These are phyloP conservation scores for Calyptomena viridis DNA, from an alignment of 2,113 vertebrate genomes.

Conservation along the genomic window DNA sequence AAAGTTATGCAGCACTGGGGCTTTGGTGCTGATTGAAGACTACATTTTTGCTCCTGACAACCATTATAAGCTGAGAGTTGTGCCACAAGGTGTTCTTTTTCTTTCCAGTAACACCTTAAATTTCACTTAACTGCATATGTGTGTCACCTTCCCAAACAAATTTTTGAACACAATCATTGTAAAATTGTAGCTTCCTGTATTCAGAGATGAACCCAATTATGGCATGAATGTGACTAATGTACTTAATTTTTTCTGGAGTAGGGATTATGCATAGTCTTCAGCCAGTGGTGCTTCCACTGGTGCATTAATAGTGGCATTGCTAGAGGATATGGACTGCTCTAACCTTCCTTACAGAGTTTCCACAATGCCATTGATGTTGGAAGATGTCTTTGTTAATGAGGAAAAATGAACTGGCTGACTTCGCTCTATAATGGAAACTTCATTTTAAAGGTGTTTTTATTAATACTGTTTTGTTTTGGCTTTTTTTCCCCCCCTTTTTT, in stretches of 20 bases:
- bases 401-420: not conserved
- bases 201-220: not conserved
- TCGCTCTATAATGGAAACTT: not conserved
- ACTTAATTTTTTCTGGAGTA: not conserved
- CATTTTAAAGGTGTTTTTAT: not conserved
- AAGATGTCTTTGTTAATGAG: not conserved
- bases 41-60: not conserved
- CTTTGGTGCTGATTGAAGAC: not conserved
- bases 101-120: not conserved
- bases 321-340: not conserved
- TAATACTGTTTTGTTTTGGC: not conserved
- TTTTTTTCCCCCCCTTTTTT: not conserved
- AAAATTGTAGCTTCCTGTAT: not conserved
- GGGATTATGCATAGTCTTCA: not conserved
- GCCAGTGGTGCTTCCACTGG: not conserved
- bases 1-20: not conserved
- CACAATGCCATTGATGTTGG: not conserved
- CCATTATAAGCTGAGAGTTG: not conserved
- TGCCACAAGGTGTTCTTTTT: not conserved
- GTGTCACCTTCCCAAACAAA: not conserved
- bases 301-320: not conserved
- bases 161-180: not conserved
- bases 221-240: not conserved
- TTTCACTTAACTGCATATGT: not conserved
- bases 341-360: not conserved